Evolutionary conservation across 2,797 vertebrate species (phyloP).

Genomic region (Steatocranus sp.): DNA sequence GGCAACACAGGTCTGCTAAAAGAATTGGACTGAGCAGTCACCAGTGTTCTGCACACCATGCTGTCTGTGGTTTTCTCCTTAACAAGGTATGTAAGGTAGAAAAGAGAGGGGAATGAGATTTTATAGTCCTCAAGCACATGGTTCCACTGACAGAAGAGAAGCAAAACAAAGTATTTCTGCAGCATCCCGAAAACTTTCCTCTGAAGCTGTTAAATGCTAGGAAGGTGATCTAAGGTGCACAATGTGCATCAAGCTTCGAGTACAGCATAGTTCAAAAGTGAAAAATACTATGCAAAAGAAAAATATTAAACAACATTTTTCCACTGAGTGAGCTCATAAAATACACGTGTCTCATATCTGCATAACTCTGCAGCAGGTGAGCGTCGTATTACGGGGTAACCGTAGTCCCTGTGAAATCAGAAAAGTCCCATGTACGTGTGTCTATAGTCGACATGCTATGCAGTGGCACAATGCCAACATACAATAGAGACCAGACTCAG

Average conservation of each 20-base stretch:
- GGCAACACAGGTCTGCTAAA: slow-evolving; percentile 57
- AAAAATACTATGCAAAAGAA: not conserved
- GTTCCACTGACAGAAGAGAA: slow-evolving; percentile 47
- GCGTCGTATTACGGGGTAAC: slow-evolving; percentile 24
- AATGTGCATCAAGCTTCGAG: not conserved
- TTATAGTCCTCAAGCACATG: slow-evolving; percentile 56
- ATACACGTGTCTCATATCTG: slow-evolving; percentile 12
- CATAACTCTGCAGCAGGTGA: slow-evolving; percentile 33
- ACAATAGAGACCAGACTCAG: slow-evolving; percentile 58
- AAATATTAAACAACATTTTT: not conserved
- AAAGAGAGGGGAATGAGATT: slow-evolving; percentile 26
- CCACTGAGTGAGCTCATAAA: not conserved
- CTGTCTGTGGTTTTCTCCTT: slow-evolving; percentile 49
- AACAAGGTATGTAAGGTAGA: slow-evolving; percentile 50
- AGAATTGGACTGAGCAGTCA: slow-evolving; percentile 53
- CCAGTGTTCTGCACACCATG: slow-evolving; percentile 57
- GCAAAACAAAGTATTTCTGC: slow-evolving; percentile 26
- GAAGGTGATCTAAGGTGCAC: not conserved
- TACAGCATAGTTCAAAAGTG: not conserved
- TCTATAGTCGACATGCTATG: slow-evolving; percentile 53
- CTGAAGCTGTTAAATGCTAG: not conserved
- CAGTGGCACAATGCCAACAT: slow-evolving; percentile 58
- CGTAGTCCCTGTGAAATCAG: slow-evolving; percentile 30
- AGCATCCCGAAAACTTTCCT: slow-evolving; percentile 7
- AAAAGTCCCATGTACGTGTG: slow-evolving; percentile 56